Evolutionary conservation across 2,888 invertebrate species (phyloP).

Genomic region (Crioceris asparagi): DNA sequence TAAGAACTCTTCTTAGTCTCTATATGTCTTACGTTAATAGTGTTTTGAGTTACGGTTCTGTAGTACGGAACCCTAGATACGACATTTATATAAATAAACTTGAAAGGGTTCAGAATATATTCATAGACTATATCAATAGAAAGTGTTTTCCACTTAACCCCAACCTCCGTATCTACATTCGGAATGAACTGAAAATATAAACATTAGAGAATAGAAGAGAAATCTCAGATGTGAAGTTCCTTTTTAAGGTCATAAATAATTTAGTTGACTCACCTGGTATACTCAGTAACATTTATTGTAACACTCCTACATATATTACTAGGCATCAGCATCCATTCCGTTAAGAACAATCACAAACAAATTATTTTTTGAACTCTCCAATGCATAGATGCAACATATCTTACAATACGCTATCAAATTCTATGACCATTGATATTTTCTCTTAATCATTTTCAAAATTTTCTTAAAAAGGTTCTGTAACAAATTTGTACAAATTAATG

Average conservation of each 20-base stretch:
- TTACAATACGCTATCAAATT: not conserved
- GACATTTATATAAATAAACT: slow-evolving; percentile 2
- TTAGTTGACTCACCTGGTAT: not conserved
- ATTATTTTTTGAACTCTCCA: slow-evolving; percentile 3
- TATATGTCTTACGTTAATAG: slow-evolving; percentile 2
- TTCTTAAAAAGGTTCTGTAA: too few species aligned
- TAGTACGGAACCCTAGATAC: not conserved
- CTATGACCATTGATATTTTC: not conserved
- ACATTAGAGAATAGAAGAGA: not conserved
- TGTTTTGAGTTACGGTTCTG: slow-evolving; percentile 3
- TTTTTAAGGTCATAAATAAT: slow-evolving; percentile 1
- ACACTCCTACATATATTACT: not conserved
- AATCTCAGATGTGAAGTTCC: slow-evolving; percentile 1
- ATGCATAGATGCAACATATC: slow-evolving; percentile 1
- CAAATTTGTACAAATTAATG: too few species aligned
- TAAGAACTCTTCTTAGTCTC: not conserved
- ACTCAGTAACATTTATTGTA: not conserved
- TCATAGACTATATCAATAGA: too few species aligned
- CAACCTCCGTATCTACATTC: not conserved
- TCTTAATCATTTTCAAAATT: too few species aligned
- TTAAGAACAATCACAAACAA: too few species aligned
- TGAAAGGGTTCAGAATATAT: slow-evolving; percentile 1
- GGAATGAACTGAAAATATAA: not conserved
- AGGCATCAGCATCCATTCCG: not conserved
- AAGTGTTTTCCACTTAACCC: too few species aligned